Evolutionary conservation across 2,888 invertebrate genomes (phyloP).

Genomic region (Laothoe populi): DNA sequence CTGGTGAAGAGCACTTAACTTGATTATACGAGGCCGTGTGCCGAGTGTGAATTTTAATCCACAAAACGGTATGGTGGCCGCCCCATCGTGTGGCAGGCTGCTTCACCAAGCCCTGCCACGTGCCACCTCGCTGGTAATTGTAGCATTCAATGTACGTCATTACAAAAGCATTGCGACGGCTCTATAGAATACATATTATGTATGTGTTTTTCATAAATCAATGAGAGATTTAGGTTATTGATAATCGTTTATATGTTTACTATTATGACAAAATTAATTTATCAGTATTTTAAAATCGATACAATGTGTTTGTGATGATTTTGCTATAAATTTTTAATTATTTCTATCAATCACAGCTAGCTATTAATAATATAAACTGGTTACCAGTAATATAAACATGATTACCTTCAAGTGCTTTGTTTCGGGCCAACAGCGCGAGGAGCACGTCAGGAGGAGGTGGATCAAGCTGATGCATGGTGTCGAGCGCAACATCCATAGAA

Average conservation of each 20-base stretch:
- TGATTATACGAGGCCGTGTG: slow-evolving; percentile 78
- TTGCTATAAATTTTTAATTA: too few species aligned
- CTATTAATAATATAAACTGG: too few species aligned
- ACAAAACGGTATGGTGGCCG: slow-evolving; percentile 53
- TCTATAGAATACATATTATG: slow-evolving; percentile 24
- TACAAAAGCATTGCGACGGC: slow-evolving; percentile 36
- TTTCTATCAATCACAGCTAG: too few species aligned
- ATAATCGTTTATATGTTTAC: too few species aligned
- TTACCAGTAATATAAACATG: slow-evolving; percentile 20
- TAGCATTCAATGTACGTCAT: slow-evolving; percentile 52
- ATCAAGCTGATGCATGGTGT: slow-evolving; percentile 71
- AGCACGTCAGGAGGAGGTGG: slow-evolving; percentile 93
- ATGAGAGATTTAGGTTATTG: too few species aligned
- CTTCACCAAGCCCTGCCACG: slow-evolving; percentile 64
- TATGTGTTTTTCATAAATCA: slow-evolving; percentile 5
- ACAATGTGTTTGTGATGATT: too few species aligned
- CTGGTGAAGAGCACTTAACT: slow-evolving; percentile 82
- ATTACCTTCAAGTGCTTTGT: slow-evolving; percentile 95
- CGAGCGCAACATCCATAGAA: slow-evolving; percentile 65
- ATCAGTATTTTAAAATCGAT: too few species aligned
- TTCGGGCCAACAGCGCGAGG: slow-evolving; percentile 92
- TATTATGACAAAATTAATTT: not conserved
- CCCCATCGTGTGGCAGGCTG: slow-evolving; percentile 51
- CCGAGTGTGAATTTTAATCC: slow-evolving; percentile 50
- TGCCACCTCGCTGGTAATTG: slow-evolving; percentile 61